These are phyloP conservation scores for Mesembrinibis cayennensis DNA, from an alignment of 2,113 vertebrate species.

Conservation along the genomic window DNA sequence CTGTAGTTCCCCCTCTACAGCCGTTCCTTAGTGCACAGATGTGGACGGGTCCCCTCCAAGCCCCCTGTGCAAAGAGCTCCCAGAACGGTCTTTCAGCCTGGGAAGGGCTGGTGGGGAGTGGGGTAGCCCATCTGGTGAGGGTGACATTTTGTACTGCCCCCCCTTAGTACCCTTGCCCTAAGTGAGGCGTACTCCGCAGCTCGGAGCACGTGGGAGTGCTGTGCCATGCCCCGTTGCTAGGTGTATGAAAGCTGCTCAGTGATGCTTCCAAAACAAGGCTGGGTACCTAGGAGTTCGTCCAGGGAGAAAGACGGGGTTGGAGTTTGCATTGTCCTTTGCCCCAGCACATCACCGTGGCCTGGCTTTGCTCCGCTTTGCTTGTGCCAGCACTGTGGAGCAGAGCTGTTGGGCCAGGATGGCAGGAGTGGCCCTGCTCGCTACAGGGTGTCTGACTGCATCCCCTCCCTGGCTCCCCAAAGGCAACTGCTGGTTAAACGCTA, in stretches of 20 bases:
- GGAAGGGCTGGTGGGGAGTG: not conserved
- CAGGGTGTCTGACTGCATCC: constrained; percentile 12
- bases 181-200: not conserved
- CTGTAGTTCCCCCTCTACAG: not conserved
- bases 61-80: not conserved
- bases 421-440: not conserved
- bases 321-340: not conserved
- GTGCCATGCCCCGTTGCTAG: not conserved
- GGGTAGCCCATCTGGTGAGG: not conserved
- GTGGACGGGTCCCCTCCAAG: not conserved
- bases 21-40: not conserved
- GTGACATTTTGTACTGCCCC: not conserved
- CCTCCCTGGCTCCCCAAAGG: constrained; percentile 42
- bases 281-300: not conserved
- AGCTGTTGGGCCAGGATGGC: not conserved
- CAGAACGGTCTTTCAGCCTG: not conserved
- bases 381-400: constrained; percentile 1
- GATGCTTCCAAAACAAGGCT: not conserved
- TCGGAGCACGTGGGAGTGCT: not conserved
- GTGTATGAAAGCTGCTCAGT: not conserved
- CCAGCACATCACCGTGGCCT: not conserved
- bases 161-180: not conserved
- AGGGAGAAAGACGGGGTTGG: not conserved
- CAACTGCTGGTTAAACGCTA: constrained; percentile 79
- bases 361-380: constrained; percentile 46